Evolutionary conservation across 2,888 invertebrate genomes (phyloP).

Genomic region (Eucera pruinosa): DNA sequence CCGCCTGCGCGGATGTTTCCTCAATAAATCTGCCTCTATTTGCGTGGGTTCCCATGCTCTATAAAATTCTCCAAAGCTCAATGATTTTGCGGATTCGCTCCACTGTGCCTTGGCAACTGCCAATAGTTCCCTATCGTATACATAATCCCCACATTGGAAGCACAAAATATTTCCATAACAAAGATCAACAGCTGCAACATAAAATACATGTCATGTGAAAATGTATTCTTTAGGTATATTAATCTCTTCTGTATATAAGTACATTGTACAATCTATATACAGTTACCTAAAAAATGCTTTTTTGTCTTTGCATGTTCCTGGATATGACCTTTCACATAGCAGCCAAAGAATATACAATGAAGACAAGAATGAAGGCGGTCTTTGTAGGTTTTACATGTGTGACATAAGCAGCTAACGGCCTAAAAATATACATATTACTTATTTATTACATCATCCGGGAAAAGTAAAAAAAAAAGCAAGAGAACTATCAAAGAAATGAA

Average conservation of each 20-base stretch:
- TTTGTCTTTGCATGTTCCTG: constrained; percentile 93
- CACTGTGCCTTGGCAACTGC: constrained; percentile 82
- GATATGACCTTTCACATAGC: constrained; percentile 92
- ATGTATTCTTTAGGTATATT: background rate
- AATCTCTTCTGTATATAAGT: background rate
- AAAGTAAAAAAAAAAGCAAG: background rate
- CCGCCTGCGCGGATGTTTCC: constrained; percentile 91
- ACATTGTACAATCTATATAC: background rate
- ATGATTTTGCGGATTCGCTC: constrained; percentile 82
- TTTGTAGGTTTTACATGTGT: constrained; percentile 91
- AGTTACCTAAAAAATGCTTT: constrained; percentile 90
- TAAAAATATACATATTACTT: constrained; percentile 79
- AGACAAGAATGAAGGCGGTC: constrained; percentile 93
- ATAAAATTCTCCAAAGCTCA: constrained; percentile 83
- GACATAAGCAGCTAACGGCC: constrained; percentile 93
- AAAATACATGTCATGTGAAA: background rate
- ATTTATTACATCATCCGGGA: background rate
- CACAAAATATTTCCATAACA: constrained; percentile 96
- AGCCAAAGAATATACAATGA: constrained; percentile 97
- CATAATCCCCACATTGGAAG: constrained; percentile 95
- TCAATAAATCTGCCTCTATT: constrained; percentile 90
- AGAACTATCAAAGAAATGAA: background rate
- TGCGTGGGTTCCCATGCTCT: constrained; percentile 91
- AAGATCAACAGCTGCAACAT: constrained; percentile 90
- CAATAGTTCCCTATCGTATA: constrained; percentile 91